Conservation (phyloP, 2,888 invertebrate genomes). For the Nyleta sp. region DNA sequence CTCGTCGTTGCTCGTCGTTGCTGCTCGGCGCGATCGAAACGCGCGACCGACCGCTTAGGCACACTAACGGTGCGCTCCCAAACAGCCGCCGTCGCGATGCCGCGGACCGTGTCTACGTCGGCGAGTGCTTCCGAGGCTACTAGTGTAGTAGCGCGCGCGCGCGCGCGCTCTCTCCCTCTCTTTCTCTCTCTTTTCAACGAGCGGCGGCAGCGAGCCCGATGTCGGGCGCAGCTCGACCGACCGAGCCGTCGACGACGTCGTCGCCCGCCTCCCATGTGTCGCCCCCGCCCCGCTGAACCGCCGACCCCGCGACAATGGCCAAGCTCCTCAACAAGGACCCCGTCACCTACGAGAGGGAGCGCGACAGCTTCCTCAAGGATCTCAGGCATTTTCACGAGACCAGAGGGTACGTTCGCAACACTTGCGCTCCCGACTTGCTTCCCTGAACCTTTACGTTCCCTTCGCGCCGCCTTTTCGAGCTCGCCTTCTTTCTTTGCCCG, state of each 20-base stretch:
- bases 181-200: too few species aligned
- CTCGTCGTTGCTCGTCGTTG: not conserved
- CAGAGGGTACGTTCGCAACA: conserved; percentile 89
- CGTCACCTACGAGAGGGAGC: conserved; percentile 90
- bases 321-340: conserved; percentile 87
- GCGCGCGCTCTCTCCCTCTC: conserved; percentile 10
- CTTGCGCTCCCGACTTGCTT: too few species aligned
- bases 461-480: too few species aligned
- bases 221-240: conserved; percentile 56
- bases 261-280: conserved; percentile 60
- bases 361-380: conserved; percentile 91
- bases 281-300: conserved; percentile 41
- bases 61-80: conserved; percentile 21
- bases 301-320: conserved; percentile 83
- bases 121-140: too few species aligned
- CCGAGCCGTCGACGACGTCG: conserved; percentile 64
- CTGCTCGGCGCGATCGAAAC: conserved; percentile 22
- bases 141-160: too few species aligned
- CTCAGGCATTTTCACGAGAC: conserved; percentile 95
- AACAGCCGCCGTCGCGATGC: not conserved
- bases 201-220: conserved; percentile 29
- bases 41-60: conserved; percentile 17
- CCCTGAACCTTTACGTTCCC: too few species aligned
- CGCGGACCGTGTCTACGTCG: not conserved
- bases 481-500: too few species aligned